These are phyloP conservation scores for Scalopus aquaticus DNA, from an alignment of 2,113 vertebrate species.

Conservation along the genomic window DNA sequence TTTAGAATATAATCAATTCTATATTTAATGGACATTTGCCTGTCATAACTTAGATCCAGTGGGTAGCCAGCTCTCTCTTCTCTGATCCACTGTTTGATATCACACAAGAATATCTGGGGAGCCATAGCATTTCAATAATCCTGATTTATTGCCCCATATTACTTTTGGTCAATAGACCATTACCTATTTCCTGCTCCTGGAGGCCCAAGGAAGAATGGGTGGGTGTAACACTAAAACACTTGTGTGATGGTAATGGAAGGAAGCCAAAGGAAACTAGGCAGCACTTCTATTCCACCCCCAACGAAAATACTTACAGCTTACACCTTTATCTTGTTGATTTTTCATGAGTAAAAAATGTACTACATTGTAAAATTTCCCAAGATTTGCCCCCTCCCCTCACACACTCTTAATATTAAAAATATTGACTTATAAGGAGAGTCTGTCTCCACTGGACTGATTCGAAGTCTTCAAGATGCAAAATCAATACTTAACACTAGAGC, in stretches of 20 bases:
- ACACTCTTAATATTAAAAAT: not conserved
- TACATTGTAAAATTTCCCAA: not conserved
- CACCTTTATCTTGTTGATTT: not conserved
- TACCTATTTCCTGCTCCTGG: slow-evolving; percentile 6
- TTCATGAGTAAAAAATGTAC: not conserved
- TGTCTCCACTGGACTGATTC: not conserved
- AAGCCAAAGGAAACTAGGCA: not conserved
- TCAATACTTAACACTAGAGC: not conserved
- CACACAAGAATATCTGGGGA: slow-evolving; percentile 45
- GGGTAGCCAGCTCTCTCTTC: not conserved
- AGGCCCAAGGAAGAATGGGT: slow-evolving; percentile 12
- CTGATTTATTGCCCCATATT: slow-evolving; percentile 49
- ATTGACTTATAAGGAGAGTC: not conserved
- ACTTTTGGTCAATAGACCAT: slow-evolving; percentile 63
- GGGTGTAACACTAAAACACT: not conserved
- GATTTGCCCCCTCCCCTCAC: not conserved
- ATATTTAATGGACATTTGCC: slow-evolving; percentile 32
- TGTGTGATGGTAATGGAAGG: not conserved
- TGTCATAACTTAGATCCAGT: slow-evolving; percentile 32
- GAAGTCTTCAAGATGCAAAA: not conserved
- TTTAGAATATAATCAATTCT: slow-evolving; percentile 40
- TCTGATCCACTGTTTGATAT: slow-evolving; percentile 29
- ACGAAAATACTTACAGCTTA: not conserved
- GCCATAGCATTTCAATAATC: not conserved
- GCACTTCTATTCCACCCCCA: not conserved